Conservation (phyloP, 1,140 invertebrate genomes). For the Oreohelix idahoensis region DNA sequence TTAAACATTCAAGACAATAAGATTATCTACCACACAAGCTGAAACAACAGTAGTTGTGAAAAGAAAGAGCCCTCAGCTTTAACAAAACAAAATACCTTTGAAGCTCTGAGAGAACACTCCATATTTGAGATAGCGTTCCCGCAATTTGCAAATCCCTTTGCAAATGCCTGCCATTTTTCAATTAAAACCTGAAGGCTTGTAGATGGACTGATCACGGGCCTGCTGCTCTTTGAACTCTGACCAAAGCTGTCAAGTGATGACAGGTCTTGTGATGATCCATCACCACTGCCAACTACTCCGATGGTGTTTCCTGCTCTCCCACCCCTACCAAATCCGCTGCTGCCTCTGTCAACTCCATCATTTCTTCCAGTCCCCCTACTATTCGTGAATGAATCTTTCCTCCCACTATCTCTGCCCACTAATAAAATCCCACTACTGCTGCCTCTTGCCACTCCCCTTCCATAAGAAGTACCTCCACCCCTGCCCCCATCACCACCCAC, state of each 20-base stretch:
- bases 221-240: background rate
- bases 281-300: background rate
- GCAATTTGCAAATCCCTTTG: constrained; percentile 3
- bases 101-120: constrained; percentile 25
- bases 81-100: constrained; percentile 3
- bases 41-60: no score
- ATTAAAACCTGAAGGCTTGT: background rate
- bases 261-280: background rate
- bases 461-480: background rate
- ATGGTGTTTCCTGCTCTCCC: background rate
- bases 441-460: background rate
- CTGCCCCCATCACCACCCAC: background rate
- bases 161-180: constrained; percentile 13
- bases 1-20: no score
- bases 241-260: background rate
- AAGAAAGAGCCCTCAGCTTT: no score
- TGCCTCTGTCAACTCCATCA: background rate
- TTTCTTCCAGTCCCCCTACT: background rate
- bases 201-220: background rate
- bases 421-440: background rate
- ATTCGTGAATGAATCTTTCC: no score
- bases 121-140: constrained; percentile 7
- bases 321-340: background rate
- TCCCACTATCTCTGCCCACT: background rate
- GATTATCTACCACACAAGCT: no score